Evolutionary conservation across 2,888 invertebrate genomes (phyloP), one percentile per base, ranked within the genome.

Genomic region (Calliscelio sp.): DNA sequence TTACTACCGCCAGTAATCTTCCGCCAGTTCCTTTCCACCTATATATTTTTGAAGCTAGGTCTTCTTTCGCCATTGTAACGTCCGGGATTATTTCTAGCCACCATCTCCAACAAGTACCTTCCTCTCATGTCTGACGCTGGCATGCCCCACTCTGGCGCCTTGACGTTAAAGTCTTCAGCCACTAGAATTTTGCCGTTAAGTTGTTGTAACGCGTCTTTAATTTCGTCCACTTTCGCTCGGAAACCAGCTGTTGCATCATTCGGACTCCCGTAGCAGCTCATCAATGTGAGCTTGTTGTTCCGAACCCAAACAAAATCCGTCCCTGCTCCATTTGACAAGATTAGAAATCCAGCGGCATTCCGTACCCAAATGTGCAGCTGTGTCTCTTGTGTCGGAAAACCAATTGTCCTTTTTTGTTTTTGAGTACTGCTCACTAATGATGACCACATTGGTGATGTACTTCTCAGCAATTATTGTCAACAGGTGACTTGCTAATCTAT

Each of bases 121-220:
- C 85, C 85, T 32, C 87, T 80, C 44, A 16, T 84, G 74, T 87
- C 80, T 4, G 85, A 80, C 8, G 5, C 8, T 24, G 70, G 55
- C 81, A 86, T 86, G 18, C 84, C 81, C 87, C 85, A 88, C 68
- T 87, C 85, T 44, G 74, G 38, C n/a, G 86, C 85, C 41, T 74
- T 86, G 20, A 85, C 77, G 55, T 87, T 87, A 8, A 28, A 28
- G 18, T 51, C 68, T 6, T 8, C 5, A 28, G 28, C 28, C 8
- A 28, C 28, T 8, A 28, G 28, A 8, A 28, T 28, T 28, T 28
- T 28, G 28, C 28, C 28, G 28, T 8, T 28, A 8, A n/a, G 5
- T 28, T 28, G 4, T 28, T 28, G 28, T 8, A n/a, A n/a, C n/a
- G n/a, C n/a, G n/a, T 28, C 28, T 28, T 28, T 8, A 28, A 28